Evolutionary conservation across 2,888 invertebrate species (phyloP), one percentile per base, ranked within the genome.

Genomic region (Stictocephala bisonia): DNA sequence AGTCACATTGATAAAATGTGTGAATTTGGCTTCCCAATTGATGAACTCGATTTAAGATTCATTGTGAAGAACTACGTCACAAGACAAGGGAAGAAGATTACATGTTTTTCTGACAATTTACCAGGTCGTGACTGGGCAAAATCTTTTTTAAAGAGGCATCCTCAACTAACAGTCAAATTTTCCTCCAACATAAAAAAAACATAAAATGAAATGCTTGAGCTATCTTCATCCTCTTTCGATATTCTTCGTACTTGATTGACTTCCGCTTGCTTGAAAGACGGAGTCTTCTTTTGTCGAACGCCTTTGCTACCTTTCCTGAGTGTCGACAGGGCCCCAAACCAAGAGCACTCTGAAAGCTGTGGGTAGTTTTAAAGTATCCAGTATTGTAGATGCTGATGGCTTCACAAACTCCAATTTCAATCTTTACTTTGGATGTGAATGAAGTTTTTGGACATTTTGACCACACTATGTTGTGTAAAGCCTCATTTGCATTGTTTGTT

Each of bases 331-430:
- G 56, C 24, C 56, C 26, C 15, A 56, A 15, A 13, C 24, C 20
- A 56, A 15, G 15, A 56, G 26, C 22, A 15, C 26, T 56, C 26
- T 56, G 56, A 22, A 56, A 26, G 56, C 9, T 26, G 9, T 22
- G 6, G 56, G 26, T 22, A 9, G 58, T 15, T 60, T 60, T 60
- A 4, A 31, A 31, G 6, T 31, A 29, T 20, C 60, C 60, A 13
- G 60, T 60, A 9, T 60, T 60, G 20, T 60, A 60, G 18, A 29
- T 31, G 31, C 60, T 29, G 60, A 29, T 29, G 35, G 60, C 60
- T 60, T 60, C 29, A 31, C 29, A 27, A 29, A 31, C 35, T 31
- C 7, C 60, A 27, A 60, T 60, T 31, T 60, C 60, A 15, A 29
- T 20, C 18, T 27, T 60, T 29, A 29, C 31, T 31, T 29, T 60